Evolutionary conservation across 1,140 invertebrate species (phyloP), one percentile per base, ranked within the genome.

Genomic region (Lutraria rhynchaena): DNA sequence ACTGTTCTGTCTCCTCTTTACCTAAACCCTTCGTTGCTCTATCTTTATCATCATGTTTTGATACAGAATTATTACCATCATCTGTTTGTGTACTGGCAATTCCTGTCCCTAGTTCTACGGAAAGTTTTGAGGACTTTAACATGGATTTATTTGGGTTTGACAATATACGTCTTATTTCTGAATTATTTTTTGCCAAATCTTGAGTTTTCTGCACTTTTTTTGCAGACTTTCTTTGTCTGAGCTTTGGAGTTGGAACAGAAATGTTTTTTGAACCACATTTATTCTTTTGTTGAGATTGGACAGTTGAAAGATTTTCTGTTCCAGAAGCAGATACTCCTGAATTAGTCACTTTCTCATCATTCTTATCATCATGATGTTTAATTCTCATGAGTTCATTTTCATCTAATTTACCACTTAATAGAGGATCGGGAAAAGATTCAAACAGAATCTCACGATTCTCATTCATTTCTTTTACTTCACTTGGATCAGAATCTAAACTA

Each of bases 311-410:
- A n/a, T n/a, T n/a, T n/a, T n/a, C n/a, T n/a, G n/a, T n/a, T n/a
- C n/a, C n/a, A n/a, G n/a, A n/a, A n/a, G n/a, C n/a, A n/a, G n/a
- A n/a, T n/a, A n/a, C n/a, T n/a, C n/a, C n/a, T n/a, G n/a, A n/a
- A n/a, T n/a, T n/a, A n/a, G 37, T 41, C 37, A 41, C 37, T 15
- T 7, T 41, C 37, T 41, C n/a, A n/a, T n/a, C n/a, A n/a, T n/a
- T n/a, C 27, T 70, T 51, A 1, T 60, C 37, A 69, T 49, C 37
- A 2, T 35, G 31, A n/a, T 80, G 24, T 35, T 65, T 49, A 7
- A 63, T 53, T 41, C 63, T 69, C 24, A 60, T n/a, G 33, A 80
- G 41, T 80, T 80, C 76, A 58, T 37, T 58, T 33, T 80, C 76
- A 80, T 80, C 76, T 58, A 80, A 41, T 41, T 58, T 80, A 11